A percentile compares a stretch with the other conserved stretches of the same genome.
Evolutionary conservation across 35 echinoderm and acorn worm genomes (phyloP).

Genomic region (Chiridota heheva): DNA sequence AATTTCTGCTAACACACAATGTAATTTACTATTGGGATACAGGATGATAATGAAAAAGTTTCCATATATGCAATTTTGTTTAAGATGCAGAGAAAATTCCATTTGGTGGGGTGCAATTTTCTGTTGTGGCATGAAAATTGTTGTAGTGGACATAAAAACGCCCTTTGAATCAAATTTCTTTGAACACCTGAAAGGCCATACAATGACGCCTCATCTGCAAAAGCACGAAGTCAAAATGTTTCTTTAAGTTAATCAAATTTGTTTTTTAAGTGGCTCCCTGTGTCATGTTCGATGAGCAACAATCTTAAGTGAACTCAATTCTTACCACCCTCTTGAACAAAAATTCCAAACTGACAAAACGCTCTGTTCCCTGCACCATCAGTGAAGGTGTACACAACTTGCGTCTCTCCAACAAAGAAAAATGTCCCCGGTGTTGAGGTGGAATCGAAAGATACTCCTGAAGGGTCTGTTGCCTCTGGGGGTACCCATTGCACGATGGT

Average conservation of each 20-base stretch:
- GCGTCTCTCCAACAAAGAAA: neutral
- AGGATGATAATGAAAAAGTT: too few species aligned
- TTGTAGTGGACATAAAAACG: neutral
- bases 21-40: too few species aligned
- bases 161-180: neutral
- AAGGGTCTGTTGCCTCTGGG: neutral
- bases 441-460: neutral
- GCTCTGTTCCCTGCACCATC: neutral
- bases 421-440: neutral
- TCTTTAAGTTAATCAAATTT: neutral
- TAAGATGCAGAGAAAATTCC: too few species aligned
- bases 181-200: neutral
- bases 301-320: neutral
- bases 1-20: too few species aligned
- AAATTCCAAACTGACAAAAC: neutral
- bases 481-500: neutral
- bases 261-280: neutral
- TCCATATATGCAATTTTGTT: too few species aligned
- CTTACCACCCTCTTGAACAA: neutral
- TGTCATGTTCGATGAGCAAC: neutral
- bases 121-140: too few species aligned
- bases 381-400: neutral
- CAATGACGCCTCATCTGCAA: too few species aligned
- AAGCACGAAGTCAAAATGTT: neutral
- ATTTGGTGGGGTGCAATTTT: too few species aligned